Percentiles rank a stretch among this genome's conserved stretches.
These are phyloP conservation scores for Drosophila neonasuta DNA, from an alignment of 2,888 invertebrate genomes.

Conservation along the genomic window DNA sequence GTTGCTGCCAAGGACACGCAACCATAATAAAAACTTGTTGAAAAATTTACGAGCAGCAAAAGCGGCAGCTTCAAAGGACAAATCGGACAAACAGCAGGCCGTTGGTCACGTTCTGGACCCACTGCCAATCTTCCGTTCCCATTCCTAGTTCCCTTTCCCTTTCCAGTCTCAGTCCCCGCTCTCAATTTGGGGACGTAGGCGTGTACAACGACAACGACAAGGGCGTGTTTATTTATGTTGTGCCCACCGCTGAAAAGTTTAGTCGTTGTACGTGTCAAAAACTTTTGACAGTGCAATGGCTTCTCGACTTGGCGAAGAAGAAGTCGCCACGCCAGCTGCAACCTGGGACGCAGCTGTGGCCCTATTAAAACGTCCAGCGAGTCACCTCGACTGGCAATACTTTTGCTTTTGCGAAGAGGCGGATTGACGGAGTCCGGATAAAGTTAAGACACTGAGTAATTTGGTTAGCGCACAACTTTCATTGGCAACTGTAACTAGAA, in stretches of 20 bases:
- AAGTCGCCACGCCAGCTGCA: conserved; percentile 55
- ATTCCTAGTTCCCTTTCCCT: background rate
- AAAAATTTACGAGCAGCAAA: conserved; percentile 64
- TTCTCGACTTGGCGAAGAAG: conserved; percentile 39
- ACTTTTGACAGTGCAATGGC: conserved; percentile 71
- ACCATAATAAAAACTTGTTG: conserved; percentile 71
- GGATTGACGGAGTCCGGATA: conserved; percentile 6
- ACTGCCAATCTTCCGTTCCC: conserved; percentile 16
- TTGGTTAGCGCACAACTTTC: conserved; percentile 66
- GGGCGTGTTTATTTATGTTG: conserved; percentile 71
- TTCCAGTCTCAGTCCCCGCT: background rate
- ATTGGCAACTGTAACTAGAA: conserved; percentile 57
- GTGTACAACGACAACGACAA: conserved; percentile 33
- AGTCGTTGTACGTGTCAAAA: conserved; percentile 72
- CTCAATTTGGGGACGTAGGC: conserved; percentile 1
- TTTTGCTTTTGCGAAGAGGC: background rate
- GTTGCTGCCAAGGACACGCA: conserved; percentile 57
- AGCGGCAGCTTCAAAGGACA: conserved; percentile 57
- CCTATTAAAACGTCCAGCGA: conserved; percentile 49
- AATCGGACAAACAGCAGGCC: conserved; percentile 55
- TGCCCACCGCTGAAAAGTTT: conserved; percentile 71
- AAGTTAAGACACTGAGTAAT: conserved; percentile 64
- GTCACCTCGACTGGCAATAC: conserved; percentile 21
- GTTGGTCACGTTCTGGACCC: conserved; percentile 59
- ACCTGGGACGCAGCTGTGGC: conserved; percentile 54